Base-by-base conservation (phyloP, 1,140 invertebrate genomes). In the Luehdorfia chinensis region DNA sequence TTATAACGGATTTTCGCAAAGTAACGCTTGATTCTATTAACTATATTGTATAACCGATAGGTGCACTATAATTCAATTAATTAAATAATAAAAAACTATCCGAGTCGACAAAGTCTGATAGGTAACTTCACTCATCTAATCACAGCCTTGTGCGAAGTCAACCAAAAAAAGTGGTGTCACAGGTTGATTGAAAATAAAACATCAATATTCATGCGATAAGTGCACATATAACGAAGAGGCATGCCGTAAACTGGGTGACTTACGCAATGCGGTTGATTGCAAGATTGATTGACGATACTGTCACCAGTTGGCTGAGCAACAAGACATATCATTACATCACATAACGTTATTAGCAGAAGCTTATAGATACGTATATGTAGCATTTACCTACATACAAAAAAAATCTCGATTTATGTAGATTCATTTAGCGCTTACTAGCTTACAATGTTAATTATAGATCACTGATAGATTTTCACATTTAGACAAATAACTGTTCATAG, bases 241-340 rank as follows among this genome's bases (percentile, higher is more conserved):
- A 78, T 79, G 77, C 77, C 67, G 59, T 70, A 71, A 68, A 63
- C 54, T 50, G 50, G 66, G 72, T 87, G 86, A 95, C 94, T 94
- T 95, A 95, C 94, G 93, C 93, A 88, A 95, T 95, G 90, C 93
- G 89, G 91, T 94, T 94, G 89, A 95, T 91, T 89, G 93, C 93
- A 87, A 94, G 91, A 91, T 94, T 95, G 89, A 95, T 94, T 87
- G 93, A 91, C 77, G 94, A 94, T 89, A 95, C 92, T 88, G 93
- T 94, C 91, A 93, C 93, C 90, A 95, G 92, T 92, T 94, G 93
- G 92, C 94, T 95, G 92, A 80, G 90, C 73, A 81, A 75, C 67
- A 78, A 84, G 77, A 84, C 66, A 79, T 70, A 62, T 77, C 55
- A 76, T 80, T 78, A 80, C 70, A 73, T 84, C 75, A 84, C 75